These are phyloP conservation scores for Abrostola triplasia DNA, from an alignment of 2,888 invertebrate genomes.

Conservation along the genomic window DNA sequence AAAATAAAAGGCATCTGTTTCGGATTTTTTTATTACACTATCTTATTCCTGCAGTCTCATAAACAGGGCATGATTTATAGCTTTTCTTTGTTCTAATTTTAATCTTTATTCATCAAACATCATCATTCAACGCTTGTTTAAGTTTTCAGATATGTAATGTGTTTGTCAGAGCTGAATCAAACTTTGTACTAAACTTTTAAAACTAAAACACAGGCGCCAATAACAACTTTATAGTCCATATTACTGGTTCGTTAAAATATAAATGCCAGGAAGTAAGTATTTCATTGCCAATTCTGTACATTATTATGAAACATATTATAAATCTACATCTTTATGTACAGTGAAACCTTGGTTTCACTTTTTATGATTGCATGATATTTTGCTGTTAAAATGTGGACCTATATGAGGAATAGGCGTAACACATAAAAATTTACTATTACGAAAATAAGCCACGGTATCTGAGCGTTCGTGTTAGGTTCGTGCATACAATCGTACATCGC, in stretches of 20 bases:
- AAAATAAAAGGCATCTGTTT: conserved; percentile 32
- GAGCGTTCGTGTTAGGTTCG: conserved; percentile 15
- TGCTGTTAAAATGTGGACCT: conserved; percentile 67
- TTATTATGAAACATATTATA: conserved; percentile 55
- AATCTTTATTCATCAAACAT: conserved; percentile 18
- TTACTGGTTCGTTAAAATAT: conserved; percentile 26
- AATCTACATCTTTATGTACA: conserved; percentile 53
- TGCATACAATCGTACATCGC: conserved; percentile 8
- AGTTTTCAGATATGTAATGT: conserved; percentile 10
- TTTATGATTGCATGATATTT: conserved; percentile 79
- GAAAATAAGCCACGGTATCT: conserved; percentile 41
- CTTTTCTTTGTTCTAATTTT: conserved; percentile 42
- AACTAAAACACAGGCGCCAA: conserved; percentile 27
- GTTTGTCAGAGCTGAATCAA: conserved; percentile 3
- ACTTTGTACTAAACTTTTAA: conserved; percentile 13
- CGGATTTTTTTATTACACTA: conserved; percentile 26
- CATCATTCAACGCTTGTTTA: background rate
- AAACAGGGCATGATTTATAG: conserved; percentile 40
- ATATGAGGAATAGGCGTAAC: conserved; percentile 69
- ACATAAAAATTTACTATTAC: conserved; percentile 54
- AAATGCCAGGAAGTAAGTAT: conserved; percentile 41
- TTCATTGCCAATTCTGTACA: conserved; percentile 38
- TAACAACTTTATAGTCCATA: conserved; percentile 15
- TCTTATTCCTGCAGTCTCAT: conserved; percentile 23
- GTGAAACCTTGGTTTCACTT: conserved; percentile 83